Conservation (phyloP, 1,140 invertebrate genomes). For the Formica exsecta region DNA sequence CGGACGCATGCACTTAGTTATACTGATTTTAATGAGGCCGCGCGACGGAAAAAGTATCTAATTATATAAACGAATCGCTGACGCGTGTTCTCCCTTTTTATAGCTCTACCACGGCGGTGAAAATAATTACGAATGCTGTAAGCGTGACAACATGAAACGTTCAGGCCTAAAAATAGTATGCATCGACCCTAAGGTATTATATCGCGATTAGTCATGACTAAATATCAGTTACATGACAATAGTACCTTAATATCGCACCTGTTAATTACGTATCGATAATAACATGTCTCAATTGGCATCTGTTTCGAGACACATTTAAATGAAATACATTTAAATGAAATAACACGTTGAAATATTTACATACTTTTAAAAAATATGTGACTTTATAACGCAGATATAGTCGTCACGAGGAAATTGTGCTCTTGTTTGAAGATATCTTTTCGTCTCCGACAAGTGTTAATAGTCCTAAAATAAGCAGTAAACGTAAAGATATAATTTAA, state of each 20-base stretch:
- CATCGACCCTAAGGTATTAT: background rate
- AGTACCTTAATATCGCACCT: background rate
- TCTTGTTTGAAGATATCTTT: background rate
- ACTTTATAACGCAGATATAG: background rate
- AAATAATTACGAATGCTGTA: conserved; percentile 43
- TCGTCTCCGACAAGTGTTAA: background rate
- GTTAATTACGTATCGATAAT: background rate
- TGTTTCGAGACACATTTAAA: background rate
- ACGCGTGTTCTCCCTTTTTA: conserved; percentile 42
- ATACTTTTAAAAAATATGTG: background rate
- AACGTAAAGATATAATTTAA: background rate
- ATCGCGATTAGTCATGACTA: background rate
- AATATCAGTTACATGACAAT: background rate
- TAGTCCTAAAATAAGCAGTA: background rate
- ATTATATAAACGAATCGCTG: conserved; percentile 58
- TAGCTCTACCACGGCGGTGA: background rate
- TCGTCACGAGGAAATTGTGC: background rate
- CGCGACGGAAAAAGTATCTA: conserved; percentile 48
- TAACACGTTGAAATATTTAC: background rate
- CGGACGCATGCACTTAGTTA: conserved; percentile 37
- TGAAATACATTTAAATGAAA: background rate
- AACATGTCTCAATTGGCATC: background rate
- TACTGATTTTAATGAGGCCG: conserved; percentile 56
- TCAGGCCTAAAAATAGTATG: conserved; percentile 15
- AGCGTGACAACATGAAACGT: background rate